Evolutionary conservation across 2,113 vertebrate species (phyloP).

Genomic region (Sturnus vulgaris): DNA sequence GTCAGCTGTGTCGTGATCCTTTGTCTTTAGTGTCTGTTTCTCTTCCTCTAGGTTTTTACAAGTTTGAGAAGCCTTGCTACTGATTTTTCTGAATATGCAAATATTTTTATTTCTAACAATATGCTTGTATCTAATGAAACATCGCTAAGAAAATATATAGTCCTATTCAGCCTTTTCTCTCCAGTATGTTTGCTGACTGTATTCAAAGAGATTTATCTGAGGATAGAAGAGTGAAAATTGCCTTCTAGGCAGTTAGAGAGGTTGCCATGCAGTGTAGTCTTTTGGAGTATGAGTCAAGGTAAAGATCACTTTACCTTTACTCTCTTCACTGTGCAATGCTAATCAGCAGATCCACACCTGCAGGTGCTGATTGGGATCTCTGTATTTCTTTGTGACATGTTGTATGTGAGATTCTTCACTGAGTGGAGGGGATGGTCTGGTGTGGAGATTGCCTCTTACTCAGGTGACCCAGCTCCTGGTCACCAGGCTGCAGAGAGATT

Average conservation of each 20-base stretch:
- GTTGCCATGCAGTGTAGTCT: not conserved
- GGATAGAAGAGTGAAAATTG: not conserved
- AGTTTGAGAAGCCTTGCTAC: not conserved
- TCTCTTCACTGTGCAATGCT: not conserved
- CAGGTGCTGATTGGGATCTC: not conserved
- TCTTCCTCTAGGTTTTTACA: not conserved
- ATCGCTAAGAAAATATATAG: not conserved
- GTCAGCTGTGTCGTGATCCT: not conserved
- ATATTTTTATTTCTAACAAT: not conserved
- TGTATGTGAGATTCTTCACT: not conserved
- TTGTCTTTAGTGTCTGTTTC: not conserved
- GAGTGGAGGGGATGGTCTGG: not conserved
- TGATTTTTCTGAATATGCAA: not conserved
- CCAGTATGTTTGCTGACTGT: not conserved
- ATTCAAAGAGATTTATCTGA: not conserved
- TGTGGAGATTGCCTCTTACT: not conserved
- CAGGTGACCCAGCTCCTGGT: not conserved
- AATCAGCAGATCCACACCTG: not conserved
- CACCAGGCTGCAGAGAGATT: not conserved
- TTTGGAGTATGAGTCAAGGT: not conserved
- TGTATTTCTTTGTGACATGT: not conserved
- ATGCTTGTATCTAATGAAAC: not conserved
- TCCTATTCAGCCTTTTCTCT: not conserved
- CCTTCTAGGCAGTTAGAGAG: not conserved
- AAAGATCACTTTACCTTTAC: not conserved